Conservation (phyloP, 2,113 vertebrate species). For the Hipposideros armiger region DNA sequence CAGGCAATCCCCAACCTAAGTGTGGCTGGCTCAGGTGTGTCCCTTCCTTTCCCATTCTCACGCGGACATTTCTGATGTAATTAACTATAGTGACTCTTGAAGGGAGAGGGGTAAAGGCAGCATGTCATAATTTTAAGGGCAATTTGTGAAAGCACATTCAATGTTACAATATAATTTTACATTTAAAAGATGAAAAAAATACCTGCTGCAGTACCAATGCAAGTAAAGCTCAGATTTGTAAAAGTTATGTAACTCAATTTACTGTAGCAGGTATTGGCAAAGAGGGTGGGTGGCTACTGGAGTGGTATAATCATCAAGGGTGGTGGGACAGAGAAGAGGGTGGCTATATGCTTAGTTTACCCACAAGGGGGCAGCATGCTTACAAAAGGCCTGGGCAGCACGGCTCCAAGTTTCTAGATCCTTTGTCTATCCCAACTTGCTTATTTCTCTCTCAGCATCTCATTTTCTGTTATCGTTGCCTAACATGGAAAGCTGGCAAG, state of each 20-base stretch:
- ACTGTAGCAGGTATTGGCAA: neutral
- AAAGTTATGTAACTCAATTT: neutral
- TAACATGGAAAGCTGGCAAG: neutral
- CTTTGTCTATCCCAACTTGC: too few species aligned
- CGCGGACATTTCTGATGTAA: neutral
- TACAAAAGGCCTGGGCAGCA: neutral
- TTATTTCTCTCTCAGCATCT: neutral
- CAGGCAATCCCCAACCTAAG: neutral
- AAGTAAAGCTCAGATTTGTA: neutral
- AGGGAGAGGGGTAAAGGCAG: neutral
- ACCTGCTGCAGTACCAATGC: neutral
- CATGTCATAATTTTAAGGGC: neutral
- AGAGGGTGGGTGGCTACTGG: neutral
- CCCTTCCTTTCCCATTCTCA: neutral
- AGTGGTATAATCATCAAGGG: neutral
- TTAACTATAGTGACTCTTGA: neutral
- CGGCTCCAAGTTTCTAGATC: neutral
- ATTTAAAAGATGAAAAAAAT: neutral
- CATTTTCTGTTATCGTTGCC: neutral
- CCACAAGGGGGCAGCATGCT: neutral
- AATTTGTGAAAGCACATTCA: neutral
- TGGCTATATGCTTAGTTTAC: too few species aligned
- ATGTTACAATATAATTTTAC: neutral
- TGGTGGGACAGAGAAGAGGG: neutral
- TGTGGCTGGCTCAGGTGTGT: neutral